phyloP scores from a whole-genome alignment of 2,888 invertebrate species.

The Pammene fasciana region DNA sequence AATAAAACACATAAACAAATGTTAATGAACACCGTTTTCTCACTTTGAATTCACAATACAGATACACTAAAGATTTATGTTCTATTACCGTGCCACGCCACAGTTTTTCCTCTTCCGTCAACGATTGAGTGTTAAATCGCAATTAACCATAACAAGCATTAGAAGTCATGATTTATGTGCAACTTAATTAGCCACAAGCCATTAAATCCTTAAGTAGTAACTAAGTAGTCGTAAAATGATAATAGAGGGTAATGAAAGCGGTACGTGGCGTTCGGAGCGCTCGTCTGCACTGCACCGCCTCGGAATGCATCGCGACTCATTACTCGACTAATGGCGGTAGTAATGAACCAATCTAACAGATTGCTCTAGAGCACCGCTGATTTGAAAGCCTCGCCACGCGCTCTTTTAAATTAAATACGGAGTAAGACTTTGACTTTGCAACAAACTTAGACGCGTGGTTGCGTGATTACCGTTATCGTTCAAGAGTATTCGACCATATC shows the following conservation, averaged over 20 bases:
- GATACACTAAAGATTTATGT: background rate
- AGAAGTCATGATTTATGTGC: slow-evolving; percentile 22
- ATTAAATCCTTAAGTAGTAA: slow-evolving; percentile 34
- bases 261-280: slow-evolving; percentile 47
- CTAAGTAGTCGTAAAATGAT: slow-evolving; percentile 41
- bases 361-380: slow-evolving; percentile 79
- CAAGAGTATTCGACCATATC: background rate
- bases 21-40: background rate
- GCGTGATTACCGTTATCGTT: background rate
- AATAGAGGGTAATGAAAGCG: slow-evolving; percentile 44
- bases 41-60: background rate
- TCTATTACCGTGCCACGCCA: background rate
- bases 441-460: slow-evolving; percentile 8
- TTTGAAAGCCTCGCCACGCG: slow-evolving; percentile 72
- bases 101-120: background rate
- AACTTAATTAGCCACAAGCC: slow-evolving; percentile 27
- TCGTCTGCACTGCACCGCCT: slow-evolving; percentile 57
- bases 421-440: slow-evolving; percentile 28
- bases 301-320: slow-evolving; percentile 80
- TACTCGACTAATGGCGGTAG: slow-evolving; percentile 80
- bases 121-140: slow-evolving; percentile 8
- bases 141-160: slow-evolving; percentile 11
- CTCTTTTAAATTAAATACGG: slow-evolving; percentile 70
- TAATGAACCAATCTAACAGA: slow-evolving; percentile 83
- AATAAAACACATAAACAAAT: background rate